Base-by-base conservation (phyloP, 1,140 invertebrate genomes). In the Drosophila lacteicornis region DNA sequence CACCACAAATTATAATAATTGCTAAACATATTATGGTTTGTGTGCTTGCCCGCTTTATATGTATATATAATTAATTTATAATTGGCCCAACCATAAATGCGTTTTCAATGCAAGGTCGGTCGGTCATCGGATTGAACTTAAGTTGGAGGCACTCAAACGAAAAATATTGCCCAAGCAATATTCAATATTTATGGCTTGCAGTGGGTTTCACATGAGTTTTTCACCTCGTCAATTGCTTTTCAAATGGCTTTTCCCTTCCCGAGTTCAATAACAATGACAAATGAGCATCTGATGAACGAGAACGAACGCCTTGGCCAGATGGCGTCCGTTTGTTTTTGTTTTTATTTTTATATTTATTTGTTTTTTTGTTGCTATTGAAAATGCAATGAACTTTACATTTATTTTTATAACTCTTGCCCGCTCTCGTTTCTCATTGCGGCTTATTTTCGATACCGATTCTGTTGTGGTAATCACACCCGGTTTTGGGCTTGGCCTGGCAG, bases 31-130 rank as follows among this genome's bases (percentile, higher is more conserved):
- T 56, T 56, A 42, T 73, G 50, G 51, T 19, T 49, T 22, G 50
- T 27, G 11, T 27, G 22, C 17, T 17, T 65, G 36, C 3, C 36
- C 27, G 15, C 19, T 71, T 45, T 71, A 59, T 59, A 43, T 47
- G 38, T 46, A 40, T 50, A 50, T 71, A 62, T 59, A 76, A 70
- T 75, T 63, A 63, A 40, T 76, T 53, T 53, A 77, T 81, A 81
- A 81, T 81, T 81, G 56, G 30, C 22, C 53, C 43, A 73, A 49
- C 79, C 79, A 77, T 81, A 73, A 81, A 81, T 73, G 66, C 46
- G 47, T 47, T 81, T 81, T 77, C 66, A 81, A 81, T 81, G 79
- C 60, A 77, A 81, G 79, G 60, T 81, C 62, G 66, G 38, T 56
- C 36, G 53, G 53, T 36, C 47, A 66, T 65, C 79, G 47, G 43